These are phyloP conservation scores for Poeciliopsis retropinna DNA, from an alignment of 2,113 vertebrate species.

Conservation along the genomic window DNA sequence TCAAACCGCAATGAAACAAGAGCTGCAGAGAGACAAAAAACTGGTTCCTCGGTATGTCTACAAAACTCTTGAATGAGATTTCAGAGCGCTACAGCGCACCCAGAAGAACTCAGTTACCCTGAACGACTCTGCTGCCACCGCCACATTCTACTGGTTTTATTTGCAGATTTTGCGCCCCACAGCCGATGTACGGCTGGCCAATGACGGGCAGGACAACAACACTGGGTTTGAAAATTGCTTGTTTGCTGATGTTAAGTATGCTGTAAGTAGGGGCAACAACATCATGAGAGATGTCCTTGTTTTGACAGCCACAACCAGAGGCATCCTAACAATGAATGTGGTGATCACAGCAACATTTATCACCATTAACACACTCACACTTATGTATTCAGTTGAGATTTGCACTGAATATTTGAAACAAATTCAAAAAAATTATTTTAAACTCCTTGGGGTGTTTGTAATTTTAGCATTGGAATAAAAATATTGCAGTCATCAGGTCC, in stretches of 20 bases:
- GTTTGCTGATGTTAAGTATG: constrained; percentile 20
- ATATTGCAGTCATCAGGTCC: no score
- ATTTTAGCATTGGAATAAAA: no score
- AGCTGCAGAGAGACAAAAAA: not conserved
- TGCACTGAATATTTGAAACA: no score
- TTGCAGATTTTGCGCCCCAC: constrained; percentile 1
- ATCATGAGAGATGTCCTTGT: constrained; percentile 25
- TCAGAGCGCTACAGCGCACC: no score
- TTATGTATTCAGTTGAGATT: not conserved
- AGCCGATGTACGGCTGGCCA: not conserved
- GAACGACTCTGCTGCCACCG: not conserved
- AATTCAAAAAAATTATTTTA: no score
- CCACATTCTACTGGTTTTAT: not conserved
- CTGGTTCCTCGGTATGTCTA: not conserved
- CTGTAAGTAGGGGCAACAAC: not conserved
- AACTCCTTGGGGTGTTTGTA: no score
- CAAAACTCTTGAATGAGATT: not conserved
- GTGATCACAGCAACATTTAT: not conserved
- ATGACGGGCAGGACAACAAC: not conserved
- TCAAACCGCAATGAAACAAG: not conserved
- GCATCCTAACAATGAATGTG: constrained; percentile 12
- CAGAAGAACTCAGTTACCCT: not conserved
- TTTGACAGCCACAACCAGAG: constrained; percentile 25
- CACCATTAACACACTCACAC: not conserved
- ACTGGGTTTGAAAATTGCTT: constrained; percentile 15